Evolutionary conservation across 2,888 invertebrate species (phyloP), one percentile per base, ranked within the genome.

Genomic region (Enoplolaimus lenunculus): DNA sequence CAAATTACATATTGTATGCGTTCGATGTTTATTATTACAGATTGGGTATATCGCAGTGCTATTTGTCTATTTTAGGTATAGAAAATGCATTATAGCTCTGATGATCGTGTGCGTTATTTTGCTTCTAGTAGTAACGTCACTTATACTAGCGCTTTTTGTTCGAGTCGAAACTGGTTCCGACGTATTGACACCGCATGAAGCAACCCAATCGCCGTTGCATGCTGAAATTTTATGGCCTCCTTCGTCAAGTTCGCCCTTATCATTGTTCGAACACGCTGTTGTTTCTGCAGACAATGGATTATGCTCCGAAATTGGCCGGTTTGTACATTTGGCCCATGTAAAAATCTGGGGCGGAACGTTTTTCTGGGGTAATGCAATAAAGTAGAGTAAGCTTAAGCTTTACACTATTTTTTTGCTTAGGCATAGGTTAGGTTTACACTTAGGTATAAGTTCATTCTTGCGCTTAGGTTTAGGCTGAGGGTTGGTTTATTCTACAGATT

Each of bases 251-350:
- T 75, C 75, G 59, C 75, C 76, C 1, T 74, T 79, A 28, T 80
- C 79, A 13, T 75, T 76, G 34, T 81, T 80, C 71, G 74, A 77
- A 29, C 77, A 75, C 34, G 81, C 80, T 3, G 78, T 79, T 3
- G 80, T 81, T 1, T 78, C 80, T n/a, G 77, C 81, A 16, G 81
- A 81, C 71, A 77, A 81, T 45, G 76, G 76, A 60, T 74, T 77
- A 1, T 81, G 81, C 70, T 78, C 79, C 2, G 76, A 75, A 34
- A 76, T 81, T 71, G 81, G 80, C 71, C 75, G 77, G 80, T 80
- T 73, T n/a, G n/a, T n/a, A n/a, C n/a, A n/a, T n/a, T n/a, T n/a
- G n/a, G n/a, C n/a, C n/a, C n/a, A n/a, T n/a, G n/a, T n/a, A n/a
- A n/a, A n/a, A n/a, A n/a, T n/a, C n/a, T n/a, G n/a, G n/a, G n/a